Percentiles rank a stretch among this genome's conserved stretches.
Conservation (phyloP, 2,797 vertebrate species). For the Oceanodroma leucorhoa region DNA sequence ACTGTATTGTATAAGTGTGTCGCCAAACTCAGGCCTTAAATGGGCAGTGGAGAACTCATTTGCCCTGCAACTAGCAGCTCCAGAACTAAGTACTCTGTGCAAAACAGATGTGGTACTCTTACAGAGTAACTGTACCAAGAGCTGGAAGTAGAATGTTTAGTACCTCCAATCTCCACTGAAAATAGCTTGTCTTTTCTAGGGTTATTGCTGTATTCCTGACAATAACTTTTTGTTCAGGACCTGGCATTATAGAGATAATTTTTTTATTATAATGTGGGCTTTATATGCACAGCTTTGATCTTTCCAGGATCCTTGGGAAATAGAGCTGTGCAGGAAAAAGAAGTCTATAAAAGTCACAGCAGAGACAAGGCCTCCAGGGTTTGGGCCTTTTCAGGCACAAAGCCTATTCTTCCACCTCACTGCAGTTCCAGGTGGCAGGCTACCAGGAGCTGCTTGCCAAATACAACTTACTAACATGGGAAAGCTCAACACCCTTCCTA, state of each 20-base stretch:
- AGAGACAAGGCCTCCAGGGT: neutral
- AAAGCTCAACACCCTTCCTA: constrained; percentile 21
- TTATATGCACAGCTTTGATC: neutral
- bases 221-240: neutral
- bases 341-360: constrained; percentile 30
- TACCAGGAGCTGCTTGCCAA: constrained; percentile 38
- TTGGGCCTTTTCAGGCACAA: constrained; percentile 3
- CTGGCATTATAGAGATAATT: neutral
- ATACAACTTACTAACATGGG: neutral
- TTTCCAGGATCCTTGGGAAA: constrained; percentile 30
- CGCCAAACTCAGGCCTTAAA: neutral
- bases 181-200: neutral
- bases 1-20: neutral
- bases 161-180: neutral
- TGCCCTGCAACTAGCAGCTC: neutral
- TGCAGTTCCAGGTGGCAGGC: constrained; percentile 22
- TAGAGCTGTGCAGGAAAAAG: neutral
- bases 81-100: neutral
- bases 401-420: neutral
- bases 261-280: no score
- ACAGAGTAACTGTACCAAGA: neutral
- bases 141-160: neutral
- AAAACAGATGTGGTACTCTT: neutral
- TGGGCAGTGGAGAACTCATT: neutral
- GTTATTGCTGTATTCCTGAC: neutral